phyloP scores from a whole-genome alignment of 2,888 invertebrate genomes.

The Drosophila cognata region DNA sequence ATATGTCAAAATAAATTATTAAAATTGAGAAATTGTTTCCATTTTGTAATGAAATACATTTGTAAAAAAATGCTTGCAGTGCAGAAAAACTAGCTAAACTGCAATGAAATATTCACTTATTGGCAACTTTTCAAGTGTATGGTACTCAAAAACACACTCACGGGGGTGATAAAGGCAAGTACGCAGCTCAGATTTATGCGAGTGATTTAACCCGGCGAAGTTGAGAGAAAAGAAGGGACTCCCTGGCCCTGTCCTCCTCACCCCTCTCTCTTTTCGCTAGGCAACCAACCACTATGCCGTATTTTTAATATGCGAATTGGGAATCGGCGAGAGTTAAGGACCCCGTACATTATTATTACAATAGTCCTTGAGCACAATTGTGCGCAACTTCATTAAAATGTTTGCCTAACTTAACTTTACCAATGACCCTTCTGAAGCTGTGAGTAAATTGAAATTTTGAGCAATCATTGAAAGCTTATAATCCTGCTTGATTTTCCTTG shows the following conservation, averaged over 20 bases:
- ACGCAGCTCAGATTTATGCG: constrained; percentile 2
- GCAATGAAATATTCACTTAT: not conserved
- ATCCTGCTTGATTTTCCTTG: not conserved
- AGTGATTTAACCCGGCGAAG: constrained; percentile 16
- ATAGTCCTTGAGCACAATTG: constrained; percentile 12
- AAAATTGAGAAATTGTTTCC: not conserved
- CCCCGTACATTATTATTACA: constrained; percentile 8
- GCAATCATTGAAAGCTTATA: not conserved
- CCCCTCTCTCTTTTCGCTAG: constrained; percentile 10
- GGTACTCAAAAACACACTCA: not conserved
- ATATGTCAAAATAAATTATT: not conserved
- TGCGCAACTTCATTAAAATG: constrained; percentile 49
- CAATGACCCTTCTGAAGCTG: constrained; percentile 23
- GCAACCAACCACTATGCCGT: constrained; percentile 43
- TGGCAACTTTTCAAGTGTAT: not conserved
- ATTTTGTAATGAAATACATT: not conserved
- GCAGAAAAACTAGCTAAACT: not conserved
- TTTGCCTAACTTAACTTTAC: constrained; percentile 41
- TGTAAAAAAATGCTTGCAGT: not conserved
- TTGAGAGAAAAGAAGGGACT: not conserved
- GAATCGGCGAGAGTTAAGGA: constrained; percentile 10
- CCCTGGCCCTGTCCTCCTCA: too few species aligned
- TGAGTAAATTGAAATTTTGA: constrained; percentile 7
- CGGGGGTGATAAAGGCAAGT: constrained; percentile 1
- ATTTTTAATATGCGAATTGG: constrained; percentile 34